A percentile compares a stretch with the other conserved stretches of the same genome.
phyloP scores from a whole-genome alignment of 2,888 invertebrate species.

The Ornithoptera alexandrae region DNA sequence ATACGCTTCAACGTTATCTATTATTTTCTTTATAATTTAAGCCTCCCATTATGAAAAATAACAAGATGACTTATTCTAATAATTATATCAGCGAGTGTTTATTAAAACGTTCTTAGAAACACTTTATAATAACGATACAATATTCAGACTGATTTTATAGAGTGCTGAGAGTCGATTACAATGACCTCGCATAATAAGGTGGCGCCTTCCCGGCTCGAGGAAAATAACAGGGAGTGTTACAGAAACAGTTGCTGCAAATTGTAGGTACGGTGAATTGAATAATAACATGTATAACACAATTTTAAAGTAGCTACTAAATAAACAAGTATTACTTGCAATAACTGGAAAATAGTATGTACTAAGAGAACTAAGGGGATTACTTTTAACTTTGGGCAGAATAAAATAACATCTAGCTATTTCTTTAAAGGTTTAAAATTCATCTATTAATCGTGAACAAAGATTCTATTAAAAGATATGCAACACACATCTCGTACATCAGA shows the following conservation, averaged over 20 bases:
- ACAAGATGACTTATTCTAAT: neutral
- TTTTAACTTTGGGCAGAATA: neutral
- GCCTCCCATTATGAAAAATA: neutral
- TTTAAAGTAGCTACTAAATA: neutral
- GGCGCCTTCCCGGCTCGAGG: conserved; percentile 44
- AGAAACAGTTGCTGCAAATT: conserved; percentile 30
- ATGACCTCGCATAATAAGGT: conserved; percentile 56
- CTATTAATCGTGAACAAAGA: neutral
- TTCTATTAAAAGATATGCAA: neutral
- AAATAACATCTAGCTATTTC: no score
- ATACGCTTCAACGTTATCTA: no score
- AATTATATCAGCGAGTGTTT: neutral
- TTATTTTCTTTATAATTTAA: no score
- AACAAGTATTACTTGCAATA: neutral
- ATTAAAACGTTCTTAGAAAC: conserved; percentile 29
- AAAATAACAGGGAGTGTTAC: conserved; percentile 35
- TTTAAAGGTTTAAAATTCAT: no score
- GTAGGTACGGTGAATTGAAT: conserved; percentile 17
- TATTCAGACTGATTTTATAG: conserved; percentile 43
- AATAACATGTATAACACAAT: neutral
- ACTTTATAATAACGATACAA: conserved; percentile 39
- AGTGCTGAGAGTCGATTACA: conserved; percentile 48
- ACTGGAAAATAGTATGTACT: neutral
- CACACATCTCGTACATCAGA: neutral
- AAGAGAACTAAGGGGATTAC: neutral